Evolutionary conservation across 2,113 vertebrate species (phyloP).

Genomic region (Seriola rivoliana): DNA sequence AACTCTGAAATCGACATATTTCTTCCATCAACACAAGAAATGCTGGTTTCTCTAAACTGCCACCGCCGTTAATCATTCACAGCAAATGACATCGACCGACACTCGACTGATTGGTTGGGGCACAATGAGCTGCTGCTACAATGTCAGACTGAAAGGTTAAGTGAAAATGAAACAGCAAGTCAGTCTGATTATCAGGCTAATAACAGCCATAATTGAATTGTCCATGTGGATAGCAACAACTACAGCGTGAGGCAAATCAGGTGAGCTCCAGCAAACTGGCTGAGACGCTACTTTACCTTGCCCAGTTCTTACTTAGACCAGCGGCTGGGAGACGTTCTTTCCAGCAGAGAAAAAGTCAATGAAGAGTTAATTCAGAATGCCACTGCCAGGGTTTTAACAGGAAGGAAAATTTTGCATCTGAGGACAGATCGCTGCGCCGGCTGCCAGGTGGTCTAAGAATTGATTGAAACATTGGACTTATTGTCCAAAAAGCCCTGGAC

Average conservation of each 20-base stretch:
- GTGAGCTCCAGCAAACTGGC: background rate
- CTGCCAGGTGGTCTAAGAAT: background rate
- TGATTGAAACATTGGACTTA: slow-evolving; percentile 2
- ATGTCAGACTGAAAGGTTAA: background rate
- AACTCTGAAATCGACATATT: background rate
- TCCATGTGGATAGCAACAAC: background rate
- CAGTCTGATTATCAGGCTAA: background rate
- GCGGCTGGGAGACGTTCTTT: background rate
- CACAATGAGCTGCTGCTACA: background rate
- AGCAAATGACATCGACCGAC: background rate
- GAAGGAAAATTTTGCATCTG: too few relatives aligned
- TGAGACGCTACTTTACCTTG: background rate
- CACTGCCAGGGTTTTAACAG: background rate
- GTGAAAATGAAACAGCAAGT: background rate
- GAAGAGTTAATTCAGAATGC: background rate
- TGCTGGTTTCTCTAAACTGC: background rate
- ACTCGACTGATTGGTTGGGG: background rate
- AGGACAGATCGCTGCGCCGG: background rate
- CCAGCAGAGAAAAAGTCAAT: background rate
- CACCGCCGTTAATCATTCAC: background rate
- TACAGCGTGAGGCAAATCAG: background rate
- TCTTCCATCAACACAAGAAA: background rate
- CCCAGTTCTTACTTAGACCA: background rate
- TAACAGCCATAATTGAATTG: background rate
- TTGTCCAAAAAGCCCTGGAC: slow-evolving; percentile 9